A percentile compares a stretch with the other conserved stretches of the same genome.
phyloP scores from a whole-genome alignment of 2,888 invertebrate species.

The Lepidocyrtinus sp. region DNA sequence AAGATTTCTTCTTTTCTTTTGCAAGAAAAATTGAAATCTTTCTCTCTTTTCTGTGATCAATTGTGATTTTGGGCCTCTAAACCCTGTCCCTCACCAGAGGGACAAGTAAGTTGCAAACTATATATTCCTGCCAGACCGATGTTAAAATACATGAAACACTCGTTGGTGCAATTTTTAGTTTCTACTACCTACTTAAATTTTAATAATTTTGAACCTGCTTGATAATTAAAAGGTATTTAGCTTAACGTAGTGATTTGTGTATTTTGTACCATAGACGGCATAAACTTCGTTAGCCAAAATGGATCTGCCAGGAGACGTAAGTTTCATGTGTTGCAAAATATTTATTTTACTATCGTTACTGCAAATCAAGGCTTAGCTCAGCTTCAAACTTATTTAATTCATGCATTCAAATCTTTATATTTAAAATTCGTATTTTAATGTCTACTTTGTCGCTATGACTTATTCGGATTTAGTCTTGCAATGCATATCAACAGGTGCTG shows the following conservation, averaged over 20 bases:
- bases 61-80: constrained; percentile 55
- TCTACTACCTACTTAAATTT: not conserved
- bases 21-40: constrained; percentile 34
- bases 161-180: not conserved
- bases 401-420: not conserved
- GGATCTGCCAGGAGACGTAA: constrained; percentile 71
- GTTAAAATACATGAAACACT: not conserved
- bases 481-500: not conserved
- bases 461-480: not conserved
- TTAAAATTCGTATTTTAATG: not conserved
- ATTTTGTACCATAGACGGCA: not conserved
- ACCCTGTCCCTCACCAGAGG: constrained; percentile 53
- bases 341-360: not conserved
- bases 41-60: constrained; percentile 48
- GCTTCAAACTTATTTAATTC: not conserved
- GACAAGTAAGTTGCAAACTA: constrained; percentile 30
- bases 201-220: not conserved
- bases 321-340: constrained; percentile 49
- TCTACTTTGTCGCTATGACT: not conserved
- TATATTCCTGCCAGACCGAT: not conserved
- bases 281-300: constrained; percentile 50
- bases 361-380: not conserved
- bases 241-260: not conserved
- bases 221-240: not conserved
- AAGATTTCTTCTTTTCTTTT: constrained; percentile 34